Conservation (phyloP, 2,113 vertebrate species). For the Phyllopteryx taeniolatus region DNA sequence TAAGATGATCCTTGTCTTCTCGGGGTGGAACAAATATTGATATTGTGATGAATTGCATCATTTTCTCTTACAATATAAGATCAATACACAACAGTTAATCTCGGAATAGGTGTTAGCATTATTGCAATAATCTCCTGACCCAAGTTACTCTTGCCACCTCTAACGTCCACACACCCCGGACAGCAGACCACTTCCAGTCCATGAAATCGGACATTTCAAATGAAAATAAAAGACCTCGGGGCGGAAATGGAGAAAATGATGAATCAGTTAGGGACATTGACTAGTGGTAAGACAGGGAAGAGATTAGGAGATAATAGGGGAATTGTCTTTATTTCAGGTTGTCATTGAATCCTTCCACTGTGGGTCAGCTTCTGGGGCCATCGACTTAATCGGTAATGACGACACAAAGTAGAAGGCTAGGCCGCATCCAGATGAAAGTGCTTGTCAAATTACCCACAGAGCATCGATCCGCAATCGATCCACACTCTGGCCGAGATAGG, state of each 20-base stretch:
- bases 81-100: too few species aligned
- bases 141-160: background rate
- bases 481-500: constrained; percentile 4
- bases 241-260: background rate
- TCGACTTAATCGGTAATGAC: constrained; percentile 50
- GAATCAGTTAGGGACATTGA: constrained; percentile 11
- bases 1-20: too few species aligned
- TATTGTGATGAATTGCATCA: too few species aligned
- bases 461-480: constrained; percentile 46
- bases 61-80: too few species aligned
- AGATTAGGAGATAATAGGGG: constrained; percentile 28
- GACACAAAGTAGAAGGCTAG: constrained; percentile 42
- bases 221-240: background rate
- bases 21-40: too few species aligned
- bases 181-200: background rate
- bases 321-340: constrained; percentile 24
- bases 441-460: constrained; percentile 55
- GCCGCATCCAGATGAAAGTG: constrained; percentile 42
- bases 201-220: constrained; percentile 10
- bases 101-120: background rate
- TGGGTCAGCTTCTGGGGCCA: constrained; percentile 33
- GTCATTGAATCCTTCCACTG: constrained; percentile 14
- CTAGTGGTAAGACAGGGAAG: constrained; percentile 11
- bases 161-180: background rate
- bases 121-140: background rate